A percentile compares a stretch with the other conserved stretches of the same genome.
Conservation (phyloP, 2,113 vertebrate species). For the Astatotilapia flaviijosephi region DNA sequence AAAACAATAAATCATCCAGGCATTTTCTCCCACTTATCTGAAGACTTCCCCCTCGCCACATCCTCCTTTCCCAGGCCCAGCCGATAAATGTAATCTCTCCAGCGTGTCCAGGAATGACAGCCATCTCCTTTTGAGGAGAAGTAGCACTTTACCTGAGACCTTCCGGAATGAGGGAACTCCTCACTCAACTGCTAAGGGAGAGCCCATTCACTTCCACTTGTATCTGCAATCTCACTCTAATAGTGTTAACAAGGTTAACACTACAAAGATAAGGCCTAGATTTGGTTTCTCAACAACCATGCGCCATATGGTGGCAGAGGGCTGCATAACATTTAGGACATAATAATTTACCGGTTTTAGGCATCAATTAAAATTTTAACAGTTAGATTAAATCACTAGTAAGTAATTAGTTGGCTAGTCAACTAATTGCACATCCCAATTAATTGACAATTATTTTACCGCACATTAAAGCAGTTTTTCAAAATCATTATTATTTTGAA, state of each 20-base stretch:
- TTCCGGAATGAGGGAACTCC: not conserved
- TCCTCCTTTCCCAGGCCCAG: not conserved
- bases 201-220: not conserved
- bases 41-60: not conserved
- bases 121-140: not conserved
- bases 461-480: not conserved
- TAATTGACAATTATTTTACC: not conserved
- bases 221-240: not conserved
- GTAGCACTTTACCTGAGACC: not conserved
- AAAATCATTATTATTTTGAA: not conserved
- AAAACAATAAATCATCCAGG: not conserved
- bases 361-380: not conserved
- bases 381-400: not conserved
- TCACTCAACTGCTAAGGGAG: not conserved
- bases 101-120: not conserved
- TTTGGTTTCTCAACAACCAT: not conserved
- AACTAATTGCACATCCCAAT: not conserved
- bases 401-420: not conserved
- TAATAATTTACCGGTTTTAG: not conserved
- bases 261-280: not conserved
- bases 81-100: not conserved
- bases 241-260: not conserved
- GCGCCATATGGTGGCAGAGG: not conserved
- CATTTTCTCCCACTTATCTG: not conserved
- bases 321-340: not conserved